phyloP scores from a whole-genome alignment of 2,797 vertebrate genomes.

The Acanthornis magna region DNA sequence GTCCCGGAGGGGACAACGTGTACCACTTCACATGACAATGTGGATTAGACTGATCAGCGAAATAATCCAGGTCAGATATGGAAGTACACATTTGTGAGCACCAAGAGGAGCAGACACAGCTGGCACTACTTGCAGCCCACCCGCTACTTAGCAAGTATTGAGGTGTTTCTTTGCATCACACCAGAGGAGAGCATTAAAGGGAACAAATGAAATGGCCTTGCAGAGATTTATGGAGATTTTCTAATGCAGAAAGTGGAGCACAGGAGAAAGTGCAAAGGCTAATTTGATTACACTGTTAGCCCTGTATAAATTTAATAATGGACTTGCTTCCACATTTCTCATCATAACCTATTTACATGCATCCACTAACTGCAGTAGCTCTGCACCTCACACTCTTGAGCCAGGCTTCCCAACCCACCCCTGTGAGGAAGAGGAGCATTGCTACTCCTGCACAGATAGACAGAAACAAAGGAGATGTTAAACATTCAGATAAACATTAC shows the following conservation, averaged over 20 bases:
- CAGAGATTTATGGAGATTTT: conserved; percentile 55
- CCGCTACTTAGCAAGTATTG: not conserved
- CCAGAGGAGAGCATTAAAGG: not conserved
- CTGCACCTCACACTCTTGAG: not conserved
- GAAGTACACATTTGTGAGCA: not conserved
- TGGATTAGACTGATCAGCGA: not conserved
- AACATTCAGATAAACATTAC: not conserved
- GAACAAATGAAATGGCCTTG: conserved; percentile 37
- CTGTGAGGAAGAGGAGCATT: not conserved
- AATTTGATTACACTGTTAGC: conserved; percentile 63
- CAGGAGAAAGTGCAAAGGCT: conserved; percentile 59
- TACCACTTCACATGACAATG: not conserved
- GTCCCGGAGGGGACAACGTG: rapidly evolving
- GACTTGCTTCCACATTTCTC: conserved; percentile 43
- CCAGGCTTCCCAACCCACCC: not conserved
- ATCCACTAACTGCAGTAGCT: conserved; percentile 5
- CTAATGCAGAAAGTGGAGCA: conserved; percentile 41
- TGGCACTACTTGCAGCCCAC: not conserved
- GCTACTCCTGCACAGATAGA: not conserved
- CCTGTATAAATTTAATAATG: conserved; percentile 61
- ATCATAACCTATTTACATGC: conserved; percentile 7
- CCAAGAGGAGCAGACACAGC: not conserved
- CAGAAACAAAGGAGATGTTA: not conserved
- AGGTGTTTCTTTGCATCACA: conserved; percentile 29
- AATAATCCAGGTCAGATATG: not conserved